Evolutionary conservation across 2,888 invertebrate species (phyloP).

Genomic region (Drosophila subsilvestris): DNA sequence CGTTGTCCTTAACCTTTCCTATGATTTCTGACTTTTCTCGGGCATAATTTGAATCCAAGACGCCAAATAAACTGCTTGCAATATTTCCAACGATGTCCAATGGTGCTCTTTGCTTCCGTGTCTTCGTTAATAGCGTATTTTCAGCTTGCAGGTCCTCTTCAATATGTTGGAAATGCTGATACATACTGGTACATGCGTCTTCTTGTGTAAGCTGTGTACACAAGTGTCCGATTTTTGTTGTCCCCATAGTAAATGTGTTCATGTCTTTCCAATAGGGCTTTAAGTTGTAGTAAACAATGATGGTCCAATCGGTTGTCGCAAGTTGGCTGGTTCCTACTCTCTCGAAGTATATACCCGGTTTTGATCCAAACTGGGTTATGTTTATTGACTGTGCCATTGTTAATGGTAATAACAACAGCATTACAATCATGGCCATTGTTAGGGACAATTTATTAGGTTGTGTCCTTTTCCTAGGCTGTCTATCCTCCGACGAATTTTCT

Average conservation of each 20-base stretch:
- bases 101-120: neutral
- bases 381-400: neutral
- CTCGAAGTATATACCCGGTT: neutral
- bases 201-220: neutral
- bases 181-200: neutral
- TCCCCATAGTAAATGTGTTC: neutral
- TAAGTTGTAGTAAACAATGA: neutral
- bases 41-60: conserved; percentile 1
- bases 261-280: neutral
- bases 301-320: neutral
- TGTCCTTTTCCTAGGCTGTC: neutral
- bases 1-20: too few species aligned
- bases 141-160: too few species aligned
- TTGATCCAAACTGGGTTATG: neutral
- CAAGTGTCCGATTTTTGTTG: neutral
- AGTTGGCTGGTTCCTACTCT: neutral
- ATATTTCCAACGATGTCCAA: conserved; percentile 7
- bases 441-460: neutral
- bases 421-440: neutral
- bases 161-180: too few species aligned
- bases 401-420: neutral
- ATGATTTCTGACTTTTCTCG: too few species aligned
- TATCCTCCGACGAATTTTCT: neutral
- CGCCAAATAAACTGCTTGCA: conserved; percentile 3
- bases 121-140: too few species aligned